Percentiles rank a stretch among this genome's conserved stretches.
These are phyloP conservation scores for Mystacides longicornis DNA, from an alignment of 2,888 invertebrate genomes.

Conservation along the genomic window DNA sequence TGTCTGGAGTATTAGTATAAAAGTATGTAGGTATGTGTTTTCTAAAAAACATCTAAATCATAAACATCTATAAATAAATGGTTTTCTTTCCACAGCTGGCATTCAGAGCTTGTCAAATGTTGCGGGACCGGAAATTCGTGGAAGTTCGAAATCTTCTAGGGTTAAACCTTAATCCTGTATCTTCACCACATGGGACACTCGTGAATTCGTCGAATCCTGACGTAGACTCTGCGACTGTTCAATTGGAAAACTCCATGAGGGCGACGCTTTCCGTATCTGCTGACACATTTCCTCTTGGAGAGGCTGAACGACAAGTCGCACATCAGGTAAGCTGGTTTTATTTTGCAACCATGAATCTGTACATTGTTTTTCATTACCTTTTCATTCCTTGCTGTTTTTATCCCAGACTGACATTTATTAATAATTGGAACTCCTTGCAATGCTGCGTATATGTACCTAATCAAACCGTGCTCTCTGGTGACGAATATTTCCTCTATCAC, in stretches of 20 bases:
- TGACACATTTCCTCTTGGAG: conserved; percentile 61
- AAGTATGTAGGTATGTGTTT: too few species aligned
- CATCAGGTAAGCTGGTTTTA: conserved; percentile 40
- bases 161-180: conserved; percentile 28
- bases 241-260: conserved; percentile 53
- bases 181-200: conserved; percentile 32
- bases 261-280: conserved; percentile 61
- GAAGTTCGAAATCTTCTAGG: conserved; percentile 63
- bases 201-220: conserved; percentile 31
- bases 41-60: background rate
- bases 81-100: conserved; percentile 49
- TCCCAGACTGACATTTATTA: too few species aligned
- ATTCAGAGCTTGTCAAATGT: conserved; percentile 62
- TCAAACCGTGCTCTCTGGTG: too few species aligned
- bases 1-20: too few species aligned
- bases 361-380: too few species aligned
- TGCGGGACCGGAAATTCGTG: conserved; percentile 64
- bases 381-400: too few species aligned
- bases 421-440: too few species aligned
- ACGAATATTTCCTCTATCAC: too few species aligned
- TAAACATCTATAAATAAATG: background rate
- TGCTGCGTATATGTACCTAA: too few species aligned
- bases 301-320: conserved; percentile 59
- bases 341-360: too few species aligned
- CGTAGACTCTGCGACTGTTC: conserved; percentile 36